A percentile compares a stretch with the other conserved stretches of the same genome.
Evolutionary conservation across 2,888 invertebrate species (phyloP).

Genomic region (Brachyopa scutellaris): DNA sequence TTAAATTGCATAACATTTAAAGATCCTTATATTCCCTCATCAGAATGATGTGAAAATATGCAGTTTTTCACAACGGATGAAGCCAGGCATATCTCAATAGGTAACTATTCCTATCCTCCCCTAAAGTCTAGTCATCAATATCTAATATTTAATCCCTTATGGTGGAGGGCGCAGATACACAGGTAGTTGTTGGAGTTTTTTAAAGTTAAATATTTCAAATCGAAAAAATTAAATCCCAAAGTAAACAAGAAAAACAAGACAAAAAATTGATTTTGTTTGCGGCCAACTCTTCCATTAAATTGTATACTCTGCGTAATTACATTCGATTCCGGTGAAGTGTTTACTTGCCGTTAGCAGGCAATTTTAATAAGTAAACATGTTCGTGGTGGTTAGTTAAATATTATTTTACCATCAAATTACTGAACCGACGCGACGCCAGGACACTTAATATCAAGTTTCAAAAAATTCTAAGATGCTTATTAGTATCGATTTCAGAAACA

Average conservation of each 20-base stretch:
- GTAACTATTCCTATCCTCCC: too few relatives aligned
- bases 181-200: too few relatives aligned
- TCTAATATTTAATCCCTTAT: too few relatives aligned
- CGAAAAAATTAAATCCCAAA: background rate
- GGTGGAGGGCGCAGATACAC: too few relatives aligned
- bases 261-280: background rate
- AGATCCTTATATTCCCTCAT: too few relatives aligned
- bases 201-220: too few relatives aligned
- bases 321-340: background rate
- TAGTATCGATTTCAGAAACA: background rate
- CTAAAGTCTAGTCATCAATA: too few relatives aligned
- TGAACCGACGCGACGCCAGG: background rate
- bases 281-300: background rate
- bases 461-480: conserved; percentile 6
- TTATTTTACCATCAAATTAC: background rate
- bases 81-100: too few relatives aligned
- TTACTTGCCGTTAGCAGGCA: background rate
- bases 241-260: background rate
- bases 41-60: too few relatives aligned
- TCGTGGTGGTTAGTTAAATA: background rate
- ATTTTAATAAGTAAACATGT: background rate
- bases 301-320: background rate
- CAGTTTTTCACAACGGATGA: too few relatives aligned
- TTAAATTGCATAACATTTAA: too few relatives aligned
- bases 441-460: background rate